Evolutionary conservation across 1,140 invertebrate species (phyloP).

Genomic region (Stegodyphus mimosarum): DNA sequence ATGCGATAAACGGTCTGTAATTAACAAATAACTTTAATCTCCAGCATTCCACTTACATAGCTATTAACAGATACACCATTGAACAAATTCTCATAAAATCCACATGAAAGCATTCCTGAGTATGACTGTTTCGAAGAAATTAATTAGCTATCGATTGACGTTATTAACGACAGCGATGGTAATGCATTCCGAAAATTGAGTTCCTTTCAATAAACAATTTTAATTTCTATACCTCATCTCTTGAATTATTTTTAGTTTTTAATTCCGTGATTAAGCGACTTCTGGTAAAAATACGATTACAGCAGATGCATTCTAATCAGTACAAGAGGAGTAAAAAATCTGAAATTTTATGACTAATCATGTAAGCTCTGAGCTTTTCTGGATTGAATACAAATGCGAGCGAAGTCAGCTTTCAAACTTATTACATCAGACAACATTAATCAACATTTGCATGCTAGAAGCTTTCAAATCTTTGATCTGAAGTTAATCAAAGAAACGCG

Average conservation of each 20-base stretch:
- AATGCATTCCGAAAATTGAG: no score
- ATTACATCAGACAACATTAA: slow-evolving; percentile 4
- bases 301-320: slow-evolving; percentile 1
- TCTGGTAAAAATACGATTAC: slow-evolving; percentile 5
- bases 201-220: no score
- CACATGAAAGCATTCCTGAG: no score
- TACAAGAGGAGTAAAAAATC: not conserved
- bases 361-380: not conserved
- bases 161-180: no score
- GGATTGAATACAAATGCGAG: slow-evolving; percentile 5
- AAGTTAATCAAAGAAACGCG: not conserved
- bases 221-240: no score
- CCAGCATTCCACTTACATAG: no score
- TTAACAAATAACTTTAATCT: no score
- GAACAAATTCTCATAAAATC: not conserved
- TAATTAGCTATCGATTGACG: no score
- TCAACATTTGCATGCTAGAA: not conserved
- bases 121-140: no score
- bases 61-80: not conserved
- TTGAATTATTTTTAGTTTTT: no score
- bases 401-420: not conserved
- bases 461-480: not conserved
- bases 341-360: slow-evolving; percentile 16
- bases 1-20: no score
- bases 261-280: not conserved